Conservation (phyloP, 2,797 vertebrate genomes). For the Hozukius guyotensis region DNA sequence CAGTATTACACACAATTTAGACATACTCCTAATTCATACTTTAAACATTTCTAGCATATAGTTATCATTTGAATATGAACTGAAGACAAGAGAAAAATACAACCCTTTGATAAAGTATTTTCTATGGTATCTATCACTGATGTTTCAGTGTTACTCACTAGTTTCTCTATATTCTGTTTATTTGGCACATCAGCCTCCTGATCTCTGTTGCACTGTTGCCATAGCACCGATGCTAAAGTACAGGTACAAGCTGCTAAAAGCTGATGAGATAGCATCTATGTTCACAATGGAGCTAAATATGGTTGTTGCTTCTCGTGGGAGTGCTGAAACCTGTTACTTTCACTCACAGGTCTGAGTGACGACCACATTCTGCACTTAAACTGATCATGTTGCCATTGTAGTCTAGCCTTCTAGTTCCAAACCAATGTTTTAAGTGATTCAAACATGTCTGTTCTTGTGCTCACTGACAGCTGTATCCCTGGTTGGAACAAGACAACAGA, state of each 20-base stretch:
- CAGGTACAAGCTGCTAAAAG: neutral
- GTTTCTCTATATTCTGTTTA: neutral
- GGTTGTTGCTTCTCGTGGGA: neutral
- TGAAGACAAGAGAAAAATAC: neutral
- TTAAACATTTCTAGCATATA: neutral
- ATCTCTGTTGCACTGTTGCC: slow-evolving; percentile 26
- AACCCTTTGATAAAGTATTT: neutral
- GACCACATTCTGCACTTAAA: neutral
- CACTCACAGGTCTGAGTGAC: neutral
- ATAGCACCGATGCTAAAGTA: slow-evolving; percentile 15
- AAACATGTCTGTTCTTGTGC: neutral
- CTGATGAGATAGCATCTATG: neutral
- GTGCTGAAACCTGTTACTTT: slow-evolving; percentile 1
- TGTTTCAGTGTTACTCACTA: neutral
- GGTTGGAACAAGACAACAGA: neutral
- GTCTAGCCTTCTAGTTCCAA: neutral
- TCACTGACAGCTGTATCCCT: neutral
- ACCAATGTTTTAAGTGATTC: neutral
- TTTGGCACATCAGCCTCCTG: neutral
- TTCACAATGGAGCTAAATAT: slow-evolving; percentile 4
- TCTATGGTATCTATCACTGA: neutral
- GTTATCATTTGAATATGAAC: neutral
- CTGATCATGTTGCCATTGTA: neutral
- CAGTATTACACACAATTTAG: neutral
- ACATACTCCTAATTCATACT: neutral